A percentile compares a stretch with the other conserved stretches of the same genome.
phyloP scores from a whole-genome alignment of 2,797 vertebrate species.

The Moxostoma hubbsi region DNA sequence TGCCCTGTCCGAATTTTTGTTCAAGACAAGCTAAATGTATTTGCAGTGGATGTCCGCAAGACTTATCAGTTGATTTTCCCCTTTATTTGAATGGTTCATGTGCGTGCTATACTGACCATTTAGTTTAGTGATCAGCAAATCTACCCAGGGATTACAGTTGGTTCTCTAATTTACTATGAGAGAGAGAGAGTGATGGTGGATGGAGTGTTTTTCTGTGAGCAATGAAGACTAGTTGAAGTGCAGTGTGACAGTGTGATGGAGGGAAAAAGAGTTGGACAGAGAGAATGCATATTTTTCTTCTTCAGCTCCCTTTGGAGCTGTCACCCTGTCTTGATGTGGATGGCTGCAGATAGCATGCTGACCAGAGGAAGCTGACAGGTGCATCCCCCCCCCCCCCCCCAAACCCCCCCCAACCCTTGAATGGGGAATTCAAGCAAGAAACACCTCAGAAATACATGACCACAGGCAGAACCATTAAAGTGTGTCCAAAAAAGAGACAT shows the following conservation, averaged over 20 bases:
- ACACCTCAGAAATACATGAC: conserved; percentile 24
- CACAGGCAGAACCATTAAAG: conserved; percentile 28
- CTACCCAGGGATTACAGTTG: conserved; percentile 16
- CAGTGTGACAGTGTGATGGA: not conserved
- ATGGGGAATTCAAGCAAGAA: conserved; percentile 2
- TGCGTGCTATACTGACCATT: conserved; percentile 20
- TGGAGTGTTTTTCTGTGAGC: conserved; percentile 1
- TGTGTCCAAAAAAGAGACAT: conserved; percentile 38
- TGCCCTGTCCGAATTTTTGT: conserved; percentile 31
- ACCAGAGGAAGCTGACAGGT: conserved; percentile 52
- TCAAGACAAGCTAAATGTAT: conserved; percentile 8
- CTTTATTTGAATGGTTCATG: conserved; percentile 29
- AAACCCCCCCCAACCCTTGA: conserved; percentile 4
- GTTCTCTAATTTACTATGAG: conserved; percentile 20
- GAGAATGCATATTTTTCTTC: conserved; percentile 18
- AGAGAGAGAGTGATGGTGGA: not conserved
- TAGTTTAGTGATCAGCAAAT: conserved; percentile 29
- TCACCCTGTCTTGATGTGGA: conserved; percentile 50
- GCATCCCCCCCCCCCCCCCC: conserved; percentile 34
- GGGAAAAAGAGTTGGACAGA: conserved; percentile 1
- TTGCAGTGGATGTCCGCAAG: not conserved
- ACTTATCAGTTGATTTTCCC: not conserved
- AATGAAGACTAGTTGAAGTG: not conserved
- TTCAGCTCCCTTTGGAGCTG: conserved; percentile 41
- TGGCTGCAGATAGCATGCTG: conserved; percentile 51